Base-by-base conservation (phyloP, 2,797 vertebrate genomes). In the Helarctos malayanus region DNA sequence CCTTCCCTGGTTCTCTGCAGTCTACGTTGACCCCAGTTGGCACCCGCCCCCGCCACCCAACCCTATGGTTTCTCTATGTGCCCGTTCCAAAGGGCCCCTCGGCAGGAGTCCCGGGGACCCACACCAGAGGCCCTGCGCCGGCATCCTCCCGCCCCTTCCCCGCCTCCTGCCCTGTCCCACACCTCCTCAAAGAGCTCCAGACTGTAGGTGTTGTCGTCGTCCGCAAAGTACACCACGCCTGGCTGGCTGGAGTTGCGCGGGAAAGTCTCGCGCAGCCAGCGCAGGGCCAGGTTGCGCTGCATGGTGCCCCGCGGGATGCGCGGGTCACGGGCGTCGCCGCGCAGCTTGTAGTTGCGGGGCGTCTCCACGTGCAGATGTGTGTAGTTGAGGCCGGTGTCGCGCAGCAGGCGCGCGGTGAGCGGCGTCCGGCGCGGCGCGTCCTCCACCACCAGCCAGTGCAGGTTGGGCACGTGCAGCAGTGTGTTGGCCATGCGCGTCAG, bases 381-480 rank as follows among this genome's bases (percentile, higher is more conserved):
- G 99, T 99, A 99, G 99, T 99, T 99, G 11, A 99, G 99, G 52
- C 99, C 99, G 0, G 99, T 99, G 98, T 99, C 99, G 23, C 99
- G 98, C 97, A 99, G 99, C 95, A 99, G 99, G 45, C 99, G 99
- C 0, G 99, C 99, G n/a, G 99, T 99, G 7, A 99, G 99, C 0
- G 99, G 98, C 0, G 99, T 99, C 87, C 99, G 99, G 61, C 99
- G 98, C 73, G 99, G 99, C 0, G 99, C 99, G 32, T 99, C 99
- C 98, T 99, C 99, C 98, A 99, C 99, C 98, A 99, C 98, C 98
- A 99, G 99, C 99, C 99, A 99, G 99, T 99, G 99, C 97, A 99
- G 99, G 98, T 99, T 99, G 92, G 99, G 99, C 8, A 99, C 99
- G 0, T 99, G 99, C 96, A 99, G 99, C 97, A 99, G 99, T 0